phyloP scores from a whole-genome alignment of 2,888 invertebrate genomes.

The Himalopsyche kuldschensis region DNA sequence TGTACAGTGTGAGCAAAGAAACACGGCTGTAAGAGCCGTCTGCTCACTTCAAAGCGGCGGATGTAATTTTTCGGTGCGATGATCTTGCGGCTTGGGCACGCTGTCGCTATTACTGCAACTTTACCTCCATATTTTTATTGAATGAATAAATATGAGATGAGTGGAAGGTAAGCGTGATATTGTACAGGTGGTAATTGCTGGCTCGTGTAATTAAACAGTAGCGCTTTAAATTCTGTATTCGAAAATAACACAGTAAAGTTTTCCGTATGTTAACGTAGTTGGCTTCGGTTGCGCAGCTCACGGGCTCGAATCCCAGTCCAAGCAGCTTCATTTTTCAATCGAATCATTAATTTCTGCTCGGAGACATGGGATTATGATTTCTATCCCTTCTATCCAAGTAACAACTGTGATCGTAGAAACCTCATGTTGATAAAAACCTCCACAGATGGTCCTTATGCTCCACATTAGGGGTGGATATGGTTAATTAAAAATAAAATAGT shows the following conservation, averaged over 20 bases:
- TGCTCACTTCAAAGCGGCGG: conserved; percentile 28
- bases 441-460: too few species aligned
- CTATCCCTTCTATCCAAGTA: too few species aligned
- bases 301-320: too few species aligned
- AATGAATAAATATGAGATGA: not conserved
- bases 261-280: too few species aligned
- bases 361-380: too few species aligned
- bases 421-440: too few species aligned
- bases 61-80: conserved; percentile 25
- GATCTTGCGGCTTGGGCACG: not conserved
- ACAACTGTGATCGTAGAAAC: too few species aligned
- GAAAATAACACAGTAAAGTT: not conserved
- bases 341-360: too few species aligned
- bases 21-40: not conserved
- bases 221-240: not conserved
- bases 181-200: not conserved
- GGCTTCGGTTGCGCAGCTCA: too few species aligned
- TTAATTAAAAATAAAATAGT: too few species aligned
- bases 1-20: not conserved
- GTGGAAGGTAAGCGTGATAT: not conserved
- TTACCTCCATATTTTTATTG: not conserved
- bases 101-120: not conserved
- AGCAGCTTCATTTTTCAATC: too few species aligned
- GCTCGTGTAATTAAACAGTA: not conserved
- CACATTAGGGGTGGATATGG: too few species aligned